These are phyloP conservation scores for Laothoe populi DNA, from an alignment of 2,888 invertebrate species.

Conservation along the genomic window DNA sequence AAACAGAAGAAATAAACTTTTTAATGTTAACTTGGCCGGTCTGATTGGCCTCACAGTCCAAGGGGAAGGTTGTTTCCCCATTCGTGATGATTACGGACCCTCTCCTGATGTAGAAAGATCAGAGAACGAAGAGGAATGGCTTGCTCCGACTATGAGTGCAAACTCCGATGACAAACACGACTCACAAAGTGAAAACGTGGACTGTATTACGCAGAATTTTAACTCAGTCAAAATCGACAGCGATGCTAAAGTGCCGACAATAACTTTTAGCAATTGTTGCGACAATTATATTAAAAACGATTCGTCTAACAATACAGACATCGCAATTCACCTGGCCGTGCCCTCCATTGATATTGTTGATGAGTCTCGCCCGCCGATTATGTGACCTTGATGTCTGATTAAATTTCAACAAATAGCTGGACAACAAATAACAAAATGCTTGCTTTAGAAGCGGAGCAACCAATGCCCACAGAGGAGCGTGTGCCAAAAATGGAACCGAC, in stretches of 20 bases:
- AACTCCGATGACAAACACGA: slow-evolving; percentile 64
- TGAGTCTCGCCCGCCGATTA: slow-evolving; percentile 79
- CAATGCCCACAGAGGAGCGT: slow-evolving; percentile 66
- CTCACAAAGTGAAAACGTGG: slow-evolving; percentile 58
- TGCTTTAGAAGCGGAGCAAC: slow-evolving; percentile 75
- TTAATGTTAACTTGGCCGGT: slow-evolving; percentile 76
- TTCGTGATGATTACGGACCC: slow-evolving; percentile 58
- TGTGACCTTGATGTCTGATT: slow-evolving; percentile 58
- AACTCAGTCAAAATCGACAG: slow-evolving; percentile 66
- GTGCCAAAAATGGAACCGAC: slow-evolving; percentile 68
- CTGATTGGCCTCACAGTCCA: slow-evolving; percentile 68
- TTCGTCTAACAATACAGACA: slow-evolving; percentile 63
- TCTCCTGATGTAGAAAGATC: slow-evolving; percentile 64
- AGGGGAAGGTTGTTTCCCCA: slow-evolving; percentile 68
- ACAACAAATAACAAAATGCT: slow-evolving; percentile 62
- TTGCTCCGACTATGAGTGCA: slow-evolving; percentile 74
- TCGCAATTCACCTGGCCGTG: slow-evolving; percentile 73
- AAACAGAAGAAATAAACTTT: slow-evolving; percentile 56
- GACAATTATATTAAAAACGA: slow-evolving; percentile 63
- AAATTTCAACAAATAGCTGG: not conserved
- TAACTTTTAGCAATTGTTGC: slow-evolving; percentile 81
- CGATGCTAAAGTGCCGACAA: slow-evolving; percentile 73
- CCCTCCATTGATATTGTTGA: slow-evolving; percentile 72
- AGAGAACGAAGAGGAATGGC: slow-evolving; percentile 80
- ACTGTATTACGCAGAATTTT: slow-evolving; percentile 66